Evolutionary conservation across 2,113 vertebrate genomes (phyloP).

Genomic region (Cyphomyrus plagiostoma): DNA sequence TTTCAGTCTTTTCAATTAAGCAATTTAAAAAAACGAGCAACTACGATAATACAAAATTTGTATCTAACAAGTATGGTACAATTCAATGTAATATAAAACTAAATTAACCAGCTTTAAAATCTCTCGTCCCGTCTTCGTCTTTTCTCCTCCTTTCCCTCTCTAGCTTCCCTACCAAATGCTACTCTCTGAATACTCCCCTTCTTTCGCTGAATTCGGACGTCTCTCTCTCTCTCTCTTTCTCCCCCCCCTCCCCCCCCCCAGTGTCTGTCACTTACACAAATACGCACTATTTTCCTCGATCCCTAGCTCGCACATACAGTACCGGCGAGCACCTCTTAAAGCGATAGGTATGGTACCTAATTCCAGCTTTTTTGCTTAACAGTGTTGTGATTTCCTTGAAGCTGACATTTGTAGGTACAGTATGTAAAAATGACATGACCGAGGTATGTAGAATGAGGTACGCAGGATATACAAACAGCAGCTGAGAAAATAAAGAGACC

Average conservation of each 20-base stretch:
- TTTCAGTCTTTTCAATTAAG: neutral
- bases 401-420: neutral
- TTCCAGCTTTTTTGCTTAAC: neutral
- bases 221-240: slow-evolving; percentile 13
- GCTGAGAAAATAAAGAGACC: too few relatives aligned
- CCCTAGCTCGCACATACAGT: slow-evolving; percentile 7
- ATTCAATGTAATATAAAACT: neutral
- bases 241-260: slow-evolving; percentile 17
- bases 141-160: slow-evolving; percentile 30
- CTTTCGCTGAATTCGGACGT: neutral
- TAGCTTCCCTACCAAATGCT: slow-evolving; percentile 23
- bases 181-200: slow-evolving; percentile 20
- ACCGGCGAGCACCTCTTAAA: slow-evolving; percentile 13
- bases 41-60: neutral
- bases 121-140: slow-evolving; percentile 25
- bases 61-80: neutral
- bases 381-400: neutral
- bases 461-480: neutral
- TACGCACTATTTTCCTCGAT: neutral
- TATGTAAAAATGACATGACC: neutral
- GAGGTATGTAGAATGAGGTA: neutral
- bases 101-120: slow-evolving; percentile 9
- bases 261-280: slow-evolving; percentile 15
- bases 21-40: neutral
- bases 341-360: slow-evolving; percentile 2